Conservation (phyloP, 1,140 invertebrate genomes). For the Drosophila micromelanica region DNA sequence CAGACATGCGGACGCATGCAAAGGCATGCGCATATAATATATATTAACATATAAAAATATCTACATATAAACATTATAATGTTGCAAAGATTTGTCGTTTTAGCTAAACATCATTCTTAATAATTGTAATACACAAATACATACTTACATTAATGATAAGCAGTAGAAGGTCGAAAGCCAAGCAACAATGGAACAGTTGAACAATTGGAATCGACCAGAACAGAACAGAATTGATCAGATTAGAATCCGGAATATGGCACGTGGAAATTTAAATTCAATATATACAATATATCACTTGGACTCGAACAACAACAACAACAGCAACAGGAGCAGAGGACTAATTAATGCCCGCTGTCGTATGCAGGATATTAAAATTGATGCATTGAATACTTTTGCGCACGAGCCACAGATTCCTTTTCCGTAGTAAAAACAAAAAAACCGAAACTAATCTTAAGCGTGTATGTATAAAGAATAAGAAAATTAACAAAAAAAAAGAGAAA, state of each 20-base stretch:
- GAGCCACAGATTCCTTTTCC: conserved; percentile 41
- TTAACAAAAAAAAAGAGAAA: conserved; percentile 9
- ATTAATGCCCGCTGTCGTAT: not conserved
- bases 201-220: conserved; percentile 9
- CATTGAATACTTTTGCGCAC: conserved; percentile 19
- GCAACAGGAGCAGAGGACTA: not conserved
- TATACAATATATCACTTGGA: not conserved
- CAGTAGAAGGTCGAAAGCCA: conserved; percentile 17
- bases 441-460: conserved; percentile 17
- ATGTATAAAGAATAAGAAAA: conserved; percentile 21
- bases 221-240: not conserved
- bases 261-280: conserved; percentile 14
- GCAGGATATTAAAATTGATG: conserved; percentile 40
- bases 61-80: conserved; percentile 43
- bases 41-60: conserved; percentile 31
- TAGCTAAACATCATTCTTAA: conserved; percentile 46
- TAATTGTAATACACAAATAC: conserved; percentile 42
- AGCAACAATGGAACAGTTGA: not conserved
- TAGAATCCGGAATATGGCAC: not conserved
- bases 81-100: conserved; percentile 47
- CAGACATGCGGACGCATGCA: not conserved
- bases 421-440: conserved; percentile 16
- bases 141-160: conserved; percentile 46
- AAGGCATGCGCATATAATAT: conserved; percentile 22
- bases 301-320: conserved; percentile 1